Base-by-base conservation (phyloP, 2,888 invertebrate genomes). In the Salpingus planirostris region DNA sequence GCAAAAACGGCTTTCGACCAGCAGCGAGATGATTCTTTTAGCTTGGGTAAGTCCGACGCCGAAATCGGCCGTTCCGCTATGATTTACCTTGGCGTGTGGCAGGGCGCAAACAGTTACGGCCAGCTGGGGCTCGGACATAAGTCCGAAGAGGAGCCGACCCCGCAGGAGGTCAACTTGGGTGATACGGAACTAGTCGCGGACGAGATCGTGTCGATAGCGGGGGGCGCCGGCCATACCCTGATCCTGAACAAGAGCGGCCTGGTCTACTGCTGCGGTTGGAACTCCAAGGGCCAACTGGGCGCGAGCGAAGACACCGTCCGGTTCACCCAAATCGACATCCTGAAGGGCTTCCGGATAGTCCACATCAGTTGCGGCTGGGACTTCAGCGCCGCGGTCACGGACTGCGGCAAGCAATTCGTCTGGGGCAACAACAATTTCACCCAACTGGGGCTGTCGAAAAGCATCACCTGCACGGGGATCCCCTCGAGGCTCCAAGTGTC, bases 71-170 rank as follows among this genome's bases (percentile, higher is more conserved):
- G n/a, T n/a, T n/a, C n/a, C n/a, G n/a, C n/a, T n/a, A n/a, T n/a
- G n/a, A n/a, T n/a, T n/a, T n/a, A n/a, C n/a, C n/a, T n/a, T n/a
- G n/a, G n/a, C n/a, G n/a, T 39, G 31, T 24, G 34, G 2, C 59
- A 87, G 87, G 87, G 87, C 53, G 84, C 87, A 35, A 88, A 88
- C 65, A 84, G 84, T 41, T 82, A 84, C 57, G 85, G 86, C 28
- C 87, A 88, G 62, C 68, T 88, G 40, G 83, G 83, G 41, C 69
- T 80, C 52, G 80, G 78, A 38, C 57, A 66, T 38, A 68, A 69
- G 44, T 76, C 72, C 45, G 87, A 87, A 55, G 76, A 82, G 64
- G 71, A 76, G 42, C 63, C 73, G 45, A 64, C 65, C 44, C 83
- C 80, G 22, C 65, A 55, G 39, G 55, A 54, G 56, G 66, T 57